These are phyloP conservation scores for Phytoseiulus persimilis DNA, from an alignment of 2,888 invertebrate species.

Conservation along the genomic window DNA sequence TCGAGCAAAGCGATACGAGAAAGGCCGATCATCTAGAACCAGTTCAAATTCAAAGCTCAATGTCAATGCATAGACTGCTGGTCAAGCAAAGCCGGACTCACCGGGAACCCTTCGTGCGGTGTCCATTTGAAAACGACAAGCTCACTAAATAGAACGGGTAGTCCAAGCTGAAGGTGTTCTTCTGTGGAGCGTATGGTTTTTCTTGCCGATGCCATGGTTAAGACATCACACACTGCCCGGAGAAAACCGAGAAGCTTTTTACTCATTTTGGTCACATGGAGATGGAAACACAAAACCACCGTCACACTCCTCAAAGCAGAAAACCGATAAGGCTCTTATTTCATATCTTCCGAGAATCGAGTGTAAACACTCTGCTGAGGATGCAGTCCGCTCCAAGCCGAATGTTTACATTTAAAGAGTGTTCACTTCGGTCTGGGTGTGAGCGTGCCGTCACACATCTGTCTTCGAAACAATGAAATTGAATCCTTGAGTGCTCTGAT, in stretches of 20 bases:
- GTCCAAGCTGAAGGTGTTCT: slow-evolving; percentile 23
- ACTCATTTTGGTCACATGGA: not conserved
- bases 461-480: not conserved
- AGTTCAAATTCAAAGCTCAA: no score
- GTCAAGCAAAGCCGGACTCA: not conserved
- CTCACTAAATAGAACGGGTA: slow-evolving; percentile 27
- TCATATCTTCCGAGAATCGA: not conserved
- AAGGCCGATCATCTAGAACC: not conserved
- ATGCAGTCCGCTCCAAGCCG: not conserved
- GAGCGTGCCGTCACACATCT: not conserved
- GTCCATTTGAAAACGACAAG: slow-evolving; percentile 35
- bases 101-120: slow-evolving; percentile 15
- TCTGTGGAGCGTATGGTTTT: slow-evolving; percentile 8
- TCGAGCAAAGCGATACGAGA: not conserved
- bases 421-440: not conserved
- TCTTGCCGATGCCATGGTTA: not conserved
- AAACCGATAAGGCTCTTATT: no score
- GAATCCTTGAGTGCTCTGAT: not conserved
- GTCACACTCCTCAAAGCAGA: not conserved
- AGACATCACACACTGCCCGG: slow-evolving; percentile 23
- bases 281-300: not conserved
- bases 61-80: no score
- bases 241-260: not conserved
- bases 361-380: not conserved
- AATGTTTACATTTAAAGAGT: not conserved